Evolutionary conservation across 2,888 invertebrate genomes (phyloP), one percentile per base, ranked within the genome.

Genomic region (Apoderus coryli): DNA sequence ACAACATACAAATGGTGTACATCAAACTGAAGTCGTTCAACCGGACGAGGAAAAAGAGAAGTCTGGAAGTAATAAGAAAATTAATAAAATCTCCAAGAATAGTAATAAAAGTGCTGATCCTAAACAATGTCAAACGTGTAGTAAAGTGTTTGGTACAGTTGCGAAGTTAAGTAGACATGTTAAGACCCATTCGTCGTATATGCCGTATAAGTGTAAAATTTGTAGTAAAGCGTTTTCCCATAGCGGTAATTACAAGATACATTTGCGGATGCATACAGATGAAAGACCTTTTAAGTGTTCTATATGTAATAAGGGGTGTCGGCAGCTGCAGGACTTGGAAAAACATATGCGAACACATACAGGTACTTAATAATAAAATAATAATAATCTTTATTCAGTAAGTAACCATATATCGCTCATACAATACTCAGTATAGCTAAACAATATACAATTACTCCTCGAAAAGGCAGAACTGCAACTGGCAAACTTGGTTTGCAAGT

Each of bases 271-370:
- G 52, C 58, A 59, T 34, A 57, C 54, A 11, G 53, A 57, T 30
- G 59, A 60, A 36, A 48, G 57, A 34, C 61, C 61, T 4, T 61
- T 56, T 42, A 46, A 50, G 15, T 64, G 64, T 44, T 47, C 52
- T 3, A 52, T 60, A 10, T 64, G 64, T 41, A 48, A 50, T 35
- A 62, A 59, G 40, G 56, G 56, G 4, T 61, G 60, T 43, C 43
- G 59, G 14, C 61, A 61, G 36, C 56, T 59, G 6, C 60, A 60
- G 32, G 61, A 61, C 45, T 47, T 62, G 27, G 59, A 61, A 16
- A 61, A 61, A 35, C 63, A 64, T 41, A 54, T 58, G 52, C 45
- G 60, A 33, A 58, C 59, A 7, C 63, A 64, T 44, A 61, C 60
- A 29, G 62, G 62, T 54, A 37, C 13, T 10, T 33, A 12, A 10